Base-by-base conservation (phyloP, 2,888 invertebrate genomes). In the Steinernema scapterisci region DNA sequence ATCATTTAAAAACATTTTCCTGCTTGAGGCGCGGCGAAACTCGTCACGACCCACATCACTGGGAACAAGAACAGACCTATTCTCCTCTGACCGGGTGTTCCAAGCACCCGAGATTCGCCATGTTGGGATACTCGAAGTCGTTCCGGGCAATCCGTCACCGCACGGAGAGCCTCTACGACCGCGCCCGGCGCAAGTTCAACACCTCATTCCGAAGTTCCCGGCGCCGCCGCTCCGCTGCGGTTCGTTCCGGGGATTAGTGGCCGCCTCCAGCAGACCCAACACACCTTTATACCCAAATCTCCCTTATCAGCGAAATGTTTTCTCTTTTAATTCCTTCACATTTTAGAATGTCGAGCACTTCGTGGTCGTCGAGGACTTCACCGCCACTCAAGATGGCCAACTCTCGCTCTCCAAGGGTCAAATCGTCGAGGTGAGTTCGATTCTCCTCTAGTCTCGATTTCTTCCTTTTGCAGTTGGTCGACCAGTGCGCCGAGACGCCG, bases 91-190 rank as follows among this genome's bases (percentile, higher is more conserved):
- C n/a, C n/a, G n/a, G n/a, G n/a, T n/a, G n/a, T n/a, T n/a, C n/a
- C n/a, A n/a, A n/a, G 9, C 5, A 9, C 38, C 38, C 38, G 9
- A 38, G 38, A 38, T 38, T 38, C 38, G 38, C 11, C 45, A 78
- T 78, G 78, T 45, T 78, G 21, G 43, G 72, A 7, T 78, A 78
- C 71, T 78, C 78, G 23, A 78, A 78, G 56, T 78, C 78, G 11
- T 78, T 78, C 51, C 78, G 78, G 25, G 44, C 77, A 19, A 77
- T 78, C 56, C 78, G 78, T 7, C 70, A 71, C 31, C 73, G 77
- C 43, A 78, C 78, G 16, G 78, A 78, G 72, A 78, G 75, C 48
- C 70, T 78, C 43, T 78, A 78, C 52, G 78, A 78, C 45, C 73
- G 78, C 43, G 78, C 78, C 9, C 56, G 78, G 23, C 73, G 73